A percentile compares a stretch with the other conserved stretches of the same genome.
Evolutionary conservation across 1,140 invertebrate species (phyloP).

Genomic region (Tetranychus urticae): DNA sequence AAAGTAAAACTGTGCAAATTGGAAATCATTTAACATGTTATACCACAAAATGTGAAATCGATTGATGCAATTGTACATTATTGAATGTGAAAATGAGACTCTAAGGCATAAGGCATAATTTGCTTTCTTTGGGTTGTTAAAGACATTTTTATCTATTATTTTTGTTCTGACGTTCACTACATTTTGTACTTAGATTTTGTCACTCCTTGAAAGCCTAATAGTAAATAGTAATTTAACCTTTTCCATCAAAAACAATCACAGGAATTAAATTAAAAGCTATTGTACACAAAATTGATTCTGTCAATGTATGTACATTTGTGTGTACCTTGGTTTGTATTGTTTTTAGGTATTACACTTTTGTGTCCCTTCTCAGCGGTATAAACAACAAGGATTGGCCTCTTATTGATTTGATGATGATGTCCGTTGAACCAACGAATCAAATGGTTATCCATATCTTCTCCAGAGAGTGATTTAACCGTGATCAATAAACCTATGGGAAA

Average conservation of each 20-base stretch:
- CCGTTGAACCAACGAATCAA: conserved; percentile 21
- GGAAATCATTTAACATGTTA: too few relatives aligned
- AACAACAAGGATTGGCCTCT: conserved; percentile 23
- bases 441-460: conserved; percentile 15
- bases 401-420: conserved; percentile 21
- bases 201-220: too few relatives aligned
- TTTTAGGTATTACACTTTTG: background rate
- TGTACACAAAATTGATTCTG: background rate
- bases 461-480: conserved; percentile 13
- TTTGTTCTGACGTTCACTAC: background rate
- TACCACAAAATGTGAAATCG: background rate
- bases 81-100: background rate
- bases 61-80: background rate
- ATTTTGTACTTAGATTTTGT: background rate
- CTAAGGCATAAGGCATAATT: background rate
- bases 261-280: too few relatives aligned
- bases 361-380: conserved; percentile 20
- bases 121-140: background rate
- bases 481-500: conserved; percentile 18
- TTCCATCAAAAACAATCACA: too few relatives aligned
- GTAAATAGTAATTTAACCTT: too few relatives aligned
- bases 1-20: too few relatives aligned
- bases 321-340: background rate
- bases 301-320: background rate
- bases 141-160: too few relatives aligned